Conservation (phyloP, 1,140 invertebrate species). For the Agraylea sexmaculata region DNA sequence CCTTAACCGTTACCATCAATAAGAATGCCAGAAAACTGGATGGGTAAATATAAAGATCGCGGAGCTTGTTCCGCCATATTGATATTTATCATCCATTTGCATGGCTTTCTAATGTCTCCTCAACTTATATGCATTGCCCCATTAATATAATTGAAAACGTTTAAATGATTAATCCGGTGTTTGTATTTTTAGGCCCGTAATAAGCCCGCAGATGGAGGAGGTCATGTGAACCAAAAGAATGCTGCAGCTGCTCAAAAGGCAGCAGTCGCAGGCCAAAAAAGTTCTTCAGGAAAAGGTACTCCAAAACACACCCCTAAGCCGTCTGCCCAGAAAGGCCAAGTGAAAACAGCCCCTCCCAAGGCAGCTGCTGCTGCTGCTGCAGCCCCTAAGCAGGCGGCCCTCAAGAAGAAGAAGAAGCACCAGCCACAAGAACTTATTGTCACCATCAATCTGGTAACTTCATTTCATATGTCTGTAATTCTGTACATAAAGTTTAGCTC, state of each 20-base stretch:
- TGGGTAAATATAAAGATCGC: no score
- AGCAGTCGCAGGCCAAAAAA: conserved; percentile 45
- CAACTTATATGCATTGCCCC: no score
- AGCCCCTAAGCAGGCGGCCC: conserved; percentile 49
- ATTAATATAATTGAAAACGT: no score
- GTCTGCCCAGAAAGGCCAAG: conserved; percentile 43
- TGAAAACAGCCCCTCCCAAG: conserved; percentile 45
- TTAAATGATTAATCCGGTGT: no score
- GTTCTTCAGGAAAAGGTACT: conserved; percentile 28
- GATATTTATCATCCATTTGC: no score
- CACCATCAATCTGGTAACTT: conserved; percentile 68
- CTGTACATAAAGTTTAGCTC: conserved; percentile 1
- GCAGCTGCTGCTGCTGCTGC: conserved; percentile 34
- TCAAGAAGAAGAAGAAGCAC: conserved; percentile 63
- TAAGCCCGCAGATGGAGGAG: conserved; percentile 63
- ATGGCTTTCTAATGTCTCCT: no score
- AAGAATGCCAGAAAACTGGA: no score
- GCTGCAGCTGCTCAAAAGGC: conserved; percentile 45
- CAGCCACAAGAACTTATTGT: conserved; percentile 73
- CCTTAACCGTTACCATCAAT: no score
- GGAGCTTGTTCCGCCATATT: no score
- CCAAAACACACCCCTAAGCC: conserved; percentile 41
- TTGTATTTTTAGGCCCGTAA: conserved; percentile 52
- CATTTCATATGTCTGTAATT: not conserved
- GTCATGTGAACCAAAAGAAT: conserved; percentile 58